Conservation (phyloP, 2,113 vertebrate genomes). For the Tamias sibiricus region DNA sequence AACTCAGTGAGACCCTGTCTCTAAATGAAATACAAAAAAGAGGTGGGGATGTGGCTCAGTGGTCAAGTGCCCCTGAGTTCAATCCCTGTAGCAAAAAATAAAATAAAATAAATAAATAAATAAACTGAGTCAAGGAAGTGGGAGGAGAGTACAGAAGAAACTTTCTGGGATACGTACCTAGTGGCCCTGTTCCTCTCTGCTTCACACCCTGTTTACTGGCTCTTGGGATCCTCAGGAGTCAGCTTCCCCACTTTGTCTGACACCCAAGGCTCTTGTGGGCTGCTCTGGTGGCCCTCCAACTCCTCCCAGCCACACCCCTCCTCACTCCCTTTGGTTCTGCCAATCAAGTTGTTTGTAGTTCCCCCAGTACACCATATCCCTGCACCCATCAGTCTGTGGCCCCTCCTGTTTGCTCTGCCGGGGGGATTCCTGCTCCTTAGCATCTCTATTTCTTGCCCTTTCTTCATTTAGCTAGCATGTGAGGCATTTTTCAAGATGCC, state of each 20-base stretch:
- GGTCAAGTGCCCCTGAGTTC: too few species aligned
- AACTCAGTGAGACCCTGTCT: too few species aligned
- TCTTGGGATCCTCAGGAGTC: not conserved
- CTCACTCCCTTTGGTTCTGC: not conserved
- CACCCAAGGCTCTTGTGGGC: not conserved
- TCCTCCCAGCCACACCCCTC: not conserved
- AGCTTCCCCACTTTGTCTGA: not conserved
- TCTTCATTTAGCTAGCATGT: not conserved
- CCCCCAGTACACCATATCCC: not conserved
- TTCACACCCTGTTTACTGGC: not conserved
- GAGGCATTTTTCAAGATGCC: not conserved
- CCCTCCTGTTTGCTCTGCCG: not conserved
- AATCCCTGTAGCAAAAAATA: too few species aligned
- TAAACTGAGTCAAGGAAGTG: not conserved
- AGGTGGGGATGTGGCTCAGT: too few species aligned
- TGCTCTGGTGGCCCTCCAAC: not conserved
- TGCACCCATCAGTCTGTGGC: not conserved
- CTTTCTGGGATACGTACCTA: not conserved
- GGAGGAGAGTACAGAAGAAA: not conserved
- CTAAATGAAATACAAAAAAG: too few species aligned
- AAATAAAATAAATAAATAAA: not conserved
- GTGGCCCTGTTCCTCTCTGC: not conserved
- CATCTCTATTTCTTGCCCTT: not conserved
- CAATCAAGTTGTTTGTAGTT: not conserved
- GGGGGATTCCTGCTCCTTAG: not conserved